A percentile compares a stretch with the other conserved stretches of the same genome.
Conservation (phyloP, 2,888 invertebrate genomes). For the Pyrocoelia pectoralis region DNA sequence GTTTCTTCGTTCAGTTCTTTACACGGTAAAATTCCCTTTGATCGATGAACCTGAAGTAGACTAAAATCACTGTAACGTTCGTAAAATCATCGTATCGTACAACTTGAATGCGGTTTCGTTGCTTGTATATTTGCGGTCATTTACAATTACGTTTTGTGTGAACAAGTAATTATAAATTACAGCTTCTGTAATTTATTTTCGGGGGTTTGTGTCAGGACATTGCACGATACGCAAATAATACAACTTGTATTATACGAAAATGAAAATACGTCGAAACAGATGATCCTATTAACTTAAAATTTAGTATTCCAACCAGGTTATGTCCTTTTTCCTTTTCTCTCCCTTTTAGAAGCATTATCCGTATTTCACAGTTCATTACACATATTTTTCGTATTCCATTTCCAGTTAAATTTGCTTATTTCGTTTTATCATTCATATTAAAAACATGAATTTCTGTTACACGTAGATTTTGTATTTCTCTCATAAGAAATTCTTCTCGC, state of each 20-base stretch:
- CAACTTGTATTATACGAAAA: neutral
- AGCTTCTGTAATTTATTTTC: too few species aligned
- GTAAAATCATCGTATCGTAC: too few species aligned
- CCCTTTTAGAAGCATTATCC: neutral
- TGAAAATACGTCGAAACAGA: neutral
- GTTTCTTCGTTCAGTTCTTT: neutral
- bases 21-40: too few species aligned
- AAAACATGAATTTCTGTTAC: neutral
- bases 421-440: neutral
- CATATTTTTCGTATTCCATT: slow-evolving; percentile 1
- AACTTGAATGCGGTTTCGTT: too few species aligned
- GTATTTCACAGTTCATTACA: neutral
- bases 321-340: neutral
- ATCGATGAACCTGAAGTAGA: too few species aligned
- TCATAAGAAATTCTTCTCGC: neutral
- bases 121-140: too few species aligned
- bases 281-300: neutral
- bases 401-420: neutral
- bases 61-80: too few species aligned
- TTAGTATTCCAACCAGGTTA: neutral
- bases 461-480: neutral
- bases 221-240: too few species aligned
- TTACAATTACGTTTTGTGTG: too few species aligned
- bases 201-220: too few species aligned
- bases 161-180: too few species aligned